Percentiles rank a stretch among this genome's conserved stretches.
phyloP scores from a whole-genome alignment of 2,888 invertebrate genomes.

The Ophonus ardosiacus region DNA sequence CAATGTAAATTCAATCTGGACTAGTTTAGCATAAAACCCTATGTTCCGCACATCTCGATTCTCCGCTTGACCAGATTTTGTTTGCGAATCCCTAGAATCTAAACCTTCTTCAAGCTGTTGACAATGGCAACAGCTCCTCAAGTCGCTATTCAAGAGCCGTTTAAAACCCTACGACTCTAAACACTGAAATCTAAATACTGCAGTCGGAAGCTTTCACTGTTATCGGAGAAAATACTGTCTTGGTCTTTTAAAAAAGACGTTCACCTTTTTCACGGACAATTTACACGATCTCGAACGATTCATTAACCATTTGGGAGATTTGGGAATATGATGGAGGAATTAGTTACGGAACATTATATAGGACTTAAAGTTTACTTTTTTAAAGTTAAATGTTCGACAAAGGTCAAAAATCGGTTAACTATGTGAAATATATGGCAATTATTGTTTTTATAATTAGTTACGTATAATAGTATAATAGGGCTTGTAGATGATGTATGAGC shows the following conservation, averaged over 20 bases:
- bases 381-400: neutral
- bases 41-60: conserved; percentile 20
- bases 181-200: conserved; percentile 43
- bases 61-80: conserved; percentile 33
- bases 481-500: too few species aligned
- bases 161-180: conserved; percentile 35
- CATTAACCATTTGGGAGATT: conserved; percentile 20
- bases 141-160: conserved; percentile 33
- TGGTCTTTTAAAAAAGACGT: neutral
- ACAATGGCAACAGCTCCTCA: conserved; percentile 46
- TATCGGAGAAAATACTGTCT: conserved; percentile 47
- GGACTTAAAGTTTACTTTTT: conserved; percentile 7
- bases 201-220: conserved; percentile 37
- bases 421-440: neutral
- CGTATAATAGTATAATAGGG: neutral
- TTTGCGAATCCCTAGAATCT: conserved; percentile 41
- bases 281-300: conserved; percentile 6
- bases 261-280: conserved; percentile 35
- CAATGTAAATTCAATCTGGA: neutral
- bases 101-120: conserved; percentile 49
- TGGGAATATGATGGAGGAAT: neutral
- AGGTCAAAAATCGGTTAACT: conserved; percentile 34
- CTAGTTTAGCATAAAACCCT: conserved; percentile 15
- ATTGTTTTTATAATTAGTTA: neutral
- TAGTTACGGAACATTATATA: conserved; percentile 40